Base-by-base conservation (phyloP, 2,797 vertebrate species). In the Phaenicophaeus curvirostris region DNA sequence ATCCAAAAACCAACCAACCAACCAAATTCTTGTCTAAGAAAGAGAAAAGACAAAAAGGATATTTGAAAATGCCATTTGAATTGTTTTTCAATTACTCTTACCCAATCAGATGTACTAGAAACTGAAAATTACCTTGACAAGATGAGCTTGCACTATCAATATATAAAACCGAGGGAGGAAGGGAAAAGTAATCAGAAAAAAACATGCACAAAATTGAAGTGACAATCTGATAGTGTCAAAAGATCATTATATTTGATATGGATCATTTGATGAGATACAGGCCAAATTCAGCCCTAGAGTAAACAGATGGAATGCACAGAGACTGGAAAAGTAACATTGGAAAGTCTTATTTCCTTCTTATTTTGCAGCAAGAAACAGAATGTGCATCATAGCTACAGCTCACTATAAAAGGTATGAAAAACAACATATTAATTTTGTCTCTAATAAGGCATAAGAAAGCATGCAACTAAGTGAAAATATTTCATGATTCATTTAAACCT, bases 261-360 rank as follows among this genome's bases (percentile, higher is more conserved):
- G 85, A 82, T 79, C 54, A 79, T 93, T 91, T 96, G 87, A 91
- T 86, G 55, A 94, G n/a, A 65, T 66, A 55, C 11, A 78, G 67
- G 33, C 63, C 41, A 76, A 79, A 93, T 62, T 95, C 69, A 88
- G 35, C 63, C 48, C 28, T 11, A 1, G 31, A 46, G 48, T 93
- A 82, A 94, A 88, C 23, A 91, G 77, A 46, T 66, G 30, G 59
- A 86, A 93, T 86, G 51, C 48, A 72, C 51, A 63, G 50, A 86
- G 33, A 57, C 16, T 67, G 35, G 15, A 79, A 87, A 93, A 84
- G 24, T 39, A 86, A 61, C 6, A 62, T 24, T 2, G 44, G 20
- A 62, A 37, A 84, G 7, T 67, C 88, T n/a, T 65, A 33, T 90
- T 91, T 85, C n/a, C 27, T 74, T 80, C 20, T 42, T 33, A 67